Percentiles rank a stretch among this genome's conserved stretches.
phyloP scores from a whole-genome alignment of 2,888 invertebrate species.

The Venusia cambrica region DNA sequence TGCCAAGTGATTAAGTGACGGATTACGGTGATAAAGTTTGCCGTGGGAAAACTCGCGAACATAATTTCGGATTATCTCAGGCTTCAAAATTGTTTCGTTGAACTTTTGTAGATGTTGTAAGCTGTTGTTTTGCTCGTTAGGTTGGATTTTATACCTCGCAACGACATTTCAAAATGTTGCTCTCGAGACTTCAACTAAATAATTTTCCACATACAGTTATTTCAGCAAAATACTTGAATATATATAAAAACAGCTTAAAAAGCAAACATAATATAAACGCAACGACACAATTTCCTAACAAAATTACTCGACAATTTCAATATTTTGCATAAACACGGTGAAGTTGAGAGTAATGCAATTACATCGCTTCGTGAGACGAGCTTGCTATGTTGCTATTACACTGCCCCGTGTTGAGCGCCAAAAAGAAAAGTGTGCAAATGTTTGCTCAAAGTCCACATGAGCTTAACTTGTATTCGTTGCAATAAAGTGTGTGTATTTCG shows the following conservation, averaged over 20 bases:
- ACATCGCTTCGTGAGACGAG: slow-evolving; percentile 34
- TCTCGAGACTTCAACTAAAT: too few relatives aligned
- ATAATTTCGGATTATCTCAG: slow-evolving; percentile 7
- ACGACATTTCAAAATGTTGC: too few relatives aligned
- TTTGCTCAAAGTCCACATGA: slow-evolving; percentile 20
- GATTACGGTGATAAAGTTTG: slow-evolving; percentile 44
- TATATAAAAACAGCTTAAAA: slow-evolving; percentile 10
- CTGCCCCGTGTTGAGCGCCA: slow-evolving; percentile 29
- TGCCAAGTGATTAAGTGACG: slow-evolving; percentile 62
- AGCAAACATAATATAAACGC: slow-evolving; percentile 28
- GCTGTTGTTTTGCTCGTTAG: too few relatives aligned
- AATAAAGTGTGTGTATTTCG: slow-evolving; percentile 6
- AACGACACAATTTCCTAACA: slow-evolving; percentile 35
- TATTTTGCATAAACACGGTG: slow-evolving; percentile 47
- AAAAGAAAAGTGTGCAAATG: slow-evolving; percentile 22
- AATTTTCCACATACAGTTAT: too few relatives aligned
- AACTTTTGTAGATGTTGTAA: too few relatives aligned
- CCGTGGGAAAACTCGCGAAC: slow-evolving; percentile 15
- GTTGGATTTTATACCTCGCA: too few relatives aligned
- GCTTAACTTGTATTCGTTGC: slow-evolving; percentile 12
- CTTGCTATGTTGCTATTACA: slow-evolving; percentile 33
- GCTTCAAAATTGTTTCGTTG: not conserved
- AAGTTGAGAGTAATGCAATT: slow-evolving; percentile 45
- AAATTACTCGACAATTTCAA: slow-evolving; percentile 46
- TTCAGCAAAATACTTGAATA: too few relatives aligned